Conservation (phyloP, 53 echinoderm and acorn worm genomes). For the Henricia sp. region DNA sequence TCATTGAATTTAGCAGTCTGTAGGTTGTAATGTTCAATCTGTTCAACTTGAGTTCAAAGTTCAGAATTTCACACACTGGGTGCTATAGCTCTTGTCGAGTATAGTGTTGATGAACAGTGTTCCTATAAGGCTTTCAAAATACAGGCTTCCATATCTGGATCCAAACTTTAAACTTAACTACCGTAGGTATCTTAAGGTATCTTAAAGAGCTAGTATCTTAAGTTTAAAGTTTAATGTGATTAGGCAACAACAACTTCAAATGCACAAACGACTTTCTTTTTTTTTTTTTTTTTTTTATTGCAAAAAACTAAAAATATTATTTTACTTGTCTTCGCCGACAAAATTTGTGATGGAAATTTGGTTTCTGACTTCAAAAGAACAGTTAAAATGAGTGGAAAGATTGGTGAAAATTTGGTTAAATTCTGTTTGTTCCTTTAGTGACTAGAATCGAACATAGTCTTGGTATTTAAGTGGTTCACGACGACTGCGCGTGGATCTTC, state of each 20-base stretch:
- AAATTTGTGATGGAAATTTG: too few relatives aligned
- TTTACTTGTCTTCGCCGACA: too few relatives aligned
- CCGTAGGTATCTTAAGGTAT: too few relatives aligned
- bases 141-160: background rate
- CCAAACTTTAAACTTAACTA: too few relatives aligned
- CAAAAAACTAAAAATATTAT: too few relatives aligned
- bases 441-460: constrained; percentile 12
- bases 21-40: background rate
- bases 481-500: background rate
- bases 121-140: background rate
- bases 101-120: too few relatives aligned
- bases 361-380: background rate
- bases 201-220: too few relatives aligned
- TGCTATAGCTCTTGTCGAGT: too few relatives aligned
- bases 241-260: background rate
- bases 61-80: background rate
- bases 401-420: background rate
- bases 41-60: background rate
- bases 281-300: background rate
- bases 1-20: background rate
- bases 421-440: background rate
- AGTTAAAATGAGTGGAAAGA: background rate
- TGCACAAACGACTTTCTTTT: background rate
- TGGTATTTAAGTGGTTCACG: constrained; percentile 16
- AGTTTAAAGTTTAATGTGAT: too few relatives aligned